Percentiles rank a stretch among this genome's conserved stretches.
Evolutionary conservation across 2,113 vertebrate species (phyloP).

Genomic region (Toxotes chatareus): DNA sequence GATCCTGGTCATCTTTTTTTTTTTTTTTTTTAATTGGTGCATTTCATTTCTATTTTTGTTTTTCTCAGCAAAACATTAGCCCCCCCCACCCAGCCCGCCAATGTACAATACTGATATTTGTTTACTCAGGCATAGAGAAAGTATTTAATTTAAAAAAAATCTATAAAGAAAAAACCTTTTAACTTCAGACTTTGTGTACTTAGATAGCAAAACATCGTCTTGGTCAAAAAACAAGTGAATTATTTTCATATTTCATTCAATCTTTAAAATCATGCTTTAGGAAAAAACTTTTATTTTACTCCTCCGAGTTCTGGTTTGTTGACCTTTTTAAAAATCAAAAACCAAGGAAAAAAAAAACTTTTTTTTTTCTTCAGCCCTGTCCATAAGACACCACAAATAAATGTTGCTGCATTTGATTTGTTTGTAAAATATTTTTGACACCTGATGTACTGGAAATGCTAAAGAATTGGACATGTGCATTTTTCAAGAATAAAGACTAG

Average conservation of each 20-base stretch:
- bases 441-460: constrained; percentile 87
- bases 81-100: constrained; percentile 81
- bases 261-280: constrained; percentile 89
- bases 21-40: constrained; percentile 54
- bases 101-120: constrained; percentile 92
- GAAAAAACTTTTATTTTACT: constrained; percentile 87
- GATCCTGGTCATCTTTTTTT: constrained; percentile 42
- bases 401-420: constrained; percentile 87
- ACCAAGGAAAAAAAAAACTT: constrained; percentile 17
- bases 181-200: constrained; percentile 93
- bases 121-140: constrained; percentile 92
- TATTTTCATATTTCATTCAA: constrained; percentile 87
- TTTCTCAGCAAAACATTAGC: constrained; percentile 55
- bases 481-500: constrained; percentile 81
- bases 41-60: constrained; percentile 77
- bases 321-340: constrained; percentile 81
- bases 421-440: constrained; percentile 89
- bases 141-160: constrained; percentile 88
- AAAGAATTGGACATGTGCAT: constrained; percentile 81
- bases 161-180: constrained; percentile 82
- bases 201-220: constrained; percentile 90
- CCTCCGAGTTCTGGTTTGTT: constrained; percentile 84
- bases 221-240: constrained; percentile 87
- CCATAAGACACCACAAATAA: constrained; percentile 69
- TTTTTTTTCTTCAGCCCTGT: constrained; percentile 59